These are phyloP conservation scores for Cercopithecus diana DNA, from an alignment of 2,797 vertebrate genomes.

Conservation along the genomic window DNA sequence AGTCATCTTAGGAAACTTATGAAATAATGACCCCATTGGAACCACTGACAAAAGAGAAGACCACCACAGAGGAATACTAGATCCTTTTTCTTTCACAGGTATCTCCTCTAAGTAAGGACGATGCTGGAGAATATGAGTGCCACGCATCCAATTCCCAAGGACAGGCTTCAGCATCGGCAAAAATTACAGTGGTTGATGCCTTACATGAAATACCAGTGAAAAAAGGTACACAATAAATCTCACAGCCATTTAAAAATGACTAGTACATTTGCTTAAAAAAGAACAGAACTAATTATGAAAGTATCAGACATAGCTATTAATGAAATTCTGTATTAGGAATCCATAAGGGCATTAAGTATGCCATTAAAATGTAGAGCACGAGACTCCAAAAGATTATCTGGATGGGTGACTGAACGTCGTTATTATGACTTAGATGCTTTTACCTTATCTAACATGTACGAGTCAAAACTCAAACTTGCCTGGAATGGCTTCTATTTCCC, in stretches of 20 bases:
- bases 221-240: constrained; percentile 84
- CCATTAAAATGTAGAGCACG: neutral
- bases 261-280: neutral
- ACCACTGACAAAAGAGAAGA: neutral
- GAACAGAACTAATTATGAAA: neutral
- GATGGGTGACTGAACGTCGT: neutral
- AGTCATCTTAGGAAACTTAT: neutral
- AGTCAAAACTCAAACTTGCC: neutral
- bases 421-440: neutral
- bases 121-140: constrained; percentile 93
- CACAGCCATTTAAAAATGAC: neutral
- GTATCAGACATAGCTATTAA: neutral
- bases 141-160: constrained; percentile 92
- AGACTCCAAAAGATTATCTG: neutral
- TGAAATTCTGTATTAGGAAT: neutral
- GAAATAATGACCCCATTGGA: neutral
- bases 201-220: constrained; percentile 87
- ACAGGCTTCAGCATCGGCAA: constrained; percentile 90
- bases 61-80: neutral
- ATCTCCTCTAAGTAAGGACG: constrained; percentile 91
- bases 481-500: neutral
- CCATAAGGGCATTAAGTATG: neutral
- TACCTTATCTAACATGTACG: neutral
- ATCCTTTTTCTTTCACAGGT: constrained; percentile 85
- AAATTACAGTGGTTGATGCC: constrained; percentile 91